These are phyloP conservation scores for Fopius arisanus DNA, from an alignment of 1,140 invertebrate genomes.

Conservation along the genomic window DNA sequence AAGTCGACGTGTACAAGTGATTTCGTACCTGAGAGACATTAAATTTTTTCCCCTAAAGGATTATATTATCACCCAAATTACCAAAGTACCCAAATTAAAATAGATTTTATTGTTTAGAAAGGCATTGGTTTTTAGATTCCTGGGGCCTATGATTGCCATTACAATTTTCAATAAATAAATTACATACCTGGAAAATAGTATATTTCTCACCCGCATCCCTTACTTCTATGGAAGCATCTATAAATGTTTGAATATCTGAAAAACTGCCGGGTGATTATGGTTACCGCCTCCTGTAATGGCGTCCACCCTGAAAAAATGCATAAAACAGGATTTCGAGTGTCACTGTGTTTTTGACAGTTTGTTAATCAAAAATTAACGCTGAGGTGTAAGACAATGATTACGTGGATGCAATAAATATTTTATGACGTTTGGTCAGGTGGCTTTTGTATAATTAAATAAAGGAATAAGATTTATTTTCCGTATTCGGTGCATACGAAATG, in stretches of 20 bases:
- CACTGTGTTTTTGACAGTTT: not conserved
- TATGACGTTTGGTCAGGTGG: not conserved
- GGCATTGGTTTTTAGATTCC: too few relatives aligned
- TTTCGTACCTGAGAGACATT: not conserved
- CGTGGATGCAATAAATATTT: not conserved
- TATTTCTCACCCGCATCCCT: too few relatives aligned
- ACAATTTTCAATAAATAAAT: too few relatives aligned
- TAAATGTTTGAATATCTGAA: not conserved
- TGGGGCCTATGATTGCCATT: too few relatives aligned
- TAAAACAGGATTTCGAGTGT: not conserved
- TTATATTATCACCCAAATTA: too few relatives aligned
- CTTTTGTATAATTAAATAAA: constrained; percentile 4
- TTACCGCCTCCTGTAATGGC: not conserved
- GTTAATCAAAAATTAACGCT: not conserved
- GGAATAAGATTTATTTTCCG: not conserved
- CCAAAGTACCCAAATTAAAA: too few relatives aligned
- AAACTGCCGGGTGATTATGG: not conserved
- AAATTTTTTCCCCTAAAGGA: too few relatives aligned
- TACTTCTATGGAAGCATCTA: too few relatives aligned
- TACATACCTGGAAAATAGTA: too few relatives aligned
- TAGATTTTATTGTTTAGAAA: too few relatives aligned
- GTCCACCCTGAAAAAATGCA: not conserved
- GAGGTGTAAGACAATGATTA: not conserved
- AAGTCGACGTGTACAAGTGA: not conserved
- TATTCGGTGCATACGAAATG: not conserved